Conservation (phyloP, 2,797 vertebrate genomes). For the Nyctibius grandis region DNA sequence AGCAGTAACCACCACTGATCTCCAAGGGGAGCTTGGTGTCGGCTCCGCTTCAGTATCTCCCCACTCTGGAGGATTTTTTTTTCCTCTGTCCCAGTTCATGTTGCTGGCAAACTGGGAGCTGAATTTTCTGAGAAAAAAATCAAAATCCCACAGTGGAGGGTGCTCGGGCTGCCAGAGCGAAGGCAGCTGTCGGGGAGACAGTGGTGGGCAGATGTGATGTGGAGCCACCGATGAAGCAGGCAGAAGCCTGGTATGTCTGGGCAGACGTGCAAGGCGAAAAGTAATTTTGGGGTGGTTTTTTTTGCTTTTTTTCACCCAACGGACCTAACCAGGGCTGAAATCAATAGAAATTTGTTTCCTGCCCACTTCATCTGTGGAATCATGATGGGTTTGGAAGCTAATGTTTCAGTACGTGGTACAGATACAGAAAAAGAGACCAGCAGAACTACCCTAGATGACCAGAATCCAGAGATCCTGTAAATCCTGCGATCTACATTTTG, state of each 20-base stretch:
- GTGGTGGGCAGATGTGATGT: accelerated
- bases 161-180: not conserved
- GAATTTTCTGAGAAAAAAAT: not conserved
- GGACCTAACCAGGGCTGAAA: not conserved
- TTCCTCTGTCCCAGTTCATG: not conserved
- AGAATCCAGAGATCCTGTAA: not conserved
- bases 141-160: not conserved
- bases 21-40: not conserved
- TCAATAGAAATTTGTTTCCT: not conserved
- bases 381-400: not conserved
- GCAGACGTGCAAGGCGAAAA: not conserved
- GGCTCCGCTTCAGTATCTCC: accelerated
- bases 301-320: not conserved
- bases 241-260: not conserved
- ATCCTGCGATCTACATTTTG: not conserved
- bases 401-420: not conserved
- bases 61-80: not conserved
- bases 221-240: not conserved
- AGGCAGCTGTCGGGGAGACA: not conserved
- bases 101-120: not conserved
- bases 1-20: not conserved
- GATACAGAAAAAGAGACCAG: not conserved
- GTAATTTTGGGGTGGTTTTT: too few relatives aligned
- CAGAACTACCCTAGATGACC: not conserved
- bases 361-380: not conserved